A percentile compares a stretch with the other conserved stretches of the same genome.
These are phyloP conservation scores for Heterotis niloticus DNA, from an alignment of 2,113 vertebrate genomes.

Conservation along the genomic window DNA sequence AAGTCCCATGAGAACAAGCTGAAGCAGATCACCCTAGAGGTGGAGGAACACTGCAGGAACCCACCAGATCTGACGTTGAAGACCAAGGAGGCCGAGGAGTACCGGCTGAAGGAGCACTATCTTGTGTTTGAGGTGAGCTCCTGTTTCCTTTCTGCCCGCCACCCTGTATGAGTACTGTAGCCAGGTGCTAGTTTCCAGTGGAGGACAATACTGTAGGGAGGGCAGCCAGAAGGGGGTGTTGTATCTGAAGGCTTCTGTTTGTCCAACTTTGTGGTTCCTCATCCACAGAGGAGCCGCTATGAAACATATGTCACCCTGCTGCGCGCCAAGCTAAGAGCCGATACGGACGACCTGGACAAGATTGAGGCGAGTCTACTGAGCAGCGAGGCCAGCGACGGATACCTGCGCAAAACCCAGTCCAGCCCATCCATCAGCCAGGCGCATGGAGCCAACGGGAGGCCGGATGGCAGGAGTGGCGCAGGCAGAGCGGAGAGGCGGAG, in stretches of 20 bases:
- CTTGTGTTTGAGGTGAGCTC: constrained; percentile 86
- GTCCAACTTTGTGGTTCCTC: constrained; percentile 29
- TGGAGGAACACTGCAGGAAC: constrained; percentile 85
- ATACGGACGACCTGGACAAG: constrained; percentile 88
- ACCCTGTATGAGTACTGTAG: not conserved
- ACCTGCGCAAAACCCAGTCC: constrained; percentile 86
- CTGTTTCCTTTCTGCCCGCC: not conserved
- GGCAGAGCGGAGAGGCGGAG: constrained; percentile 63
- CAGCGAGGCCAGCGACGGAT: constrained; percentile 70
- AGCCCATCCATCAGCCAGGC: constrained; percentile 88
- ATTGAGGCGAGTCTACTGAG: constrained; percentile 82
- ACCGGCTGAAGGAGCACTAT: constrained; percentile 94
- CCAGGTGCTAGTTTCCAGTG: no score
- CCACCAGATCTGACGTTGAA: constrained; percentile 76
- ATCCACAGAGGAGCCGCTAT: constrained; percentile 85
- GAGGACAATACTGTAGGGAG: no score
- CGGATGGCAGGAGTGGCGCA: constrained; percentile 41
- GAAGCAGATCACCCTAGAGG: constrained; percentile 87
- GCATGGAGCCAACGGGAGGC: constrained; percentile 70
- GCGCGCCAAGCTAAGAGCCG: constrained; percentile 78
- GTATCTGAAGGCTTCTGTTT: not conserved
- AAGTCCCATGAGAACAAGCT: constrained; percentile 91
- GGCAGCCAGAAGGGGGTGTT: no score
- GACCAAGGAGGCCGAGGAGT: constrained; percentile 89
- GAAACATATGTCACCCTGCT: constrained; percentile 89